Evolutionary conservation across 1,140 invertebrate species (phyloP), one percentile per base, ranked within the genome.

Genomic region (Orchestia grillus): DNA sequence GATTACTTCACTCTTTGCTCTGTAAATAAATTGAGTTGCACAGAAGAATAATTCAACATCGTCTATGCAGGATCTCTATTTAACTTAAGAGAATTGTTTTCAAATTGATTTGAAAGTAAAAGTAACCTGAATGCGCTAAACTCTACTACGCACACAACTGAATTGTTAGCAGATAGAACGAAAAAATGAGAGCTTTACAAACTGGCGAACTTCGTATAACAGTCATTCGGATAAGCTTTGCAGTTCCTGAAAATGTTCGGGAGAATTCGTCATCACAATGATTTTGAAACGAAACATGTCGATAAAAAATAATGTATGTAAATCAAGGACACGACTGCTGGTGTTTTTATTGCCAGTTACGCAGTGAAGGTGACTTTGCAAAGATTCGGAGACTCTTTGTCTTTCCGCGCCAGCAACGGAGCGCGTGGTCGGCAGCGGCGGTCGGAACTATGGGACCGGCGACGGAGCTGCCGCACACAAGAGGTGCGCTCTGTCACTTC

Each of bases 341-440:
- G 62, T 77, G 28, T 77, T 77, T 77, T 77, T 77, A 77, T 77
- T 77, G 62, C 62, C 28, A 19, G 11, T 23, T 77, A 23, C 62
- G 62, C 62, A 23, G 62, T 77, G 28, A 77, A 77, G 62, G 62
- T 77, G 62, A 77, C 62, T 77, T 77, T 77, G 62, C 62, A 77
- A 77, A 77, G 62, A 77, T 77, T 77, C 62, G 62, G 62, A 77
- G 62, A 77, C 62, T 77, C 62, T 77, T 77, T 77, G 62, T 77
- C 62, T 77, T 77, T 77, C 62, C 62, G 62, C 62, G 3, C 62
- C 11, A 36, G 62, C 62, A 36, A 36, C 62, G 15, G 62, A 77
- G 62, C 62, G 62, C 11, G 62, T 28, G 11, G 15, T 15, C 15
- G 11, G 62, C 62, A 77, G 62, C 62, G 62, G 15, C 62, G 62